These are phyloP conservation scores for Drosophila basisetae DNA, from an alignment of 2,888 invertebrate species.

Conservation along the genomic window DNA sequence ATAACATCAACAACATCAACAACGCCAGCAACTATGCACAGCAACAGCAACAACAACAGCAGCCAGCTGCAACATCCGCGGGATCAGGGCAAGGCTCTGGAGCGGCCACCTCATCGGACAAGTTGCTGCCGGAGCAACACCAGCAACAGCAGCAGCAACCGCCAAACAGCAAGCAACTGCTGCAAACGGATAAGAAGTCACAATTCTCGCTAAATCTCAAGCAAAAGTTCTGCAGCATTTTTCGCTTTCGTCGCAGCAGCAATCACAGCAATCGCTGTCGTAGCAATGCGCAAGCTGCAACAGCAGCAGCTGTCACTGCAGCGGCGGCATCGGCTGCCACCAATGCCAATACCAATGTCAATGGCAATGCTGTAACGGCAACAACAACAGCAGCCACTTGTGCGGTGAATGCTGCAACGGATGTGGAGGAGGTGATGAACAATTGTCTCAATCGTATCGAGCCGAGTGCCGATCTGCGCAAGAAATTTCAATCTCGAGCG, in stretches of 20 bases:
- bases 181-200: slow-evolving; percentile 87
- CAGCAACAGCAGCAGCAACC: slow-evolving; percentile 35
- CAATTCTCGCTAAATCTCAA: slow-evolving; percentile 91
- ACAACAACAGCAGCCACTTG: slow-evolving; percentile 16
- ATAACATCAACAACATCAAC: slow-evolving; percentile 49
- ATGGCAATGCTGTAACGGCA: slow-evolving; percentile 26
- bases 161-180: slow-evolving; percentile 72
- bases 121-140: slow-evolving; percentile 22
- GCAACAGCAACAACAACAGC: slow-evolving; percentile 49
- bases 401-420: slow-evolving; percentile 21
- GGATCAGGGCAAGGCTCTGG: neutral
- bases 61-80: slow-evolving; percentile 17
- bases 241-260: slow-evolving; percentile 88
- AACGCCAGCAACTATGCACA: slow-evolving; percentile 40
- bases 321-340: slow-evolving; percentile 22
- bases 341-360: slow-evolving; percentile 6
- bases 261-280: slow-evolving; percentile 82
- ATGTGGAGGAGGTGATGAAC: slow-evolving; percentile 47
- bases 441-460: slow-evolving; percentile 55
- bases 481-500: slow-evolving; percentile 88
- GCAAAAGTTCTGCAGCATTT: slow-evolving; percentile 94
- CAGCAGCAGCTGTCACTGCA: slow-evolving; percentile 29
- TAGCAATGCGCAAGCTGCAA: slow-evolving; percentile 30
- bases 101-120: slow-evolving; percentile 42
- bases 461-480: slow-evolving; percentile 77